Evolutionary conservation across 2,113 vertebrate species (phyloP), one percentile per base, ranked within the genome.

Genomic region (Paracyprichromis sp.): DNA sequence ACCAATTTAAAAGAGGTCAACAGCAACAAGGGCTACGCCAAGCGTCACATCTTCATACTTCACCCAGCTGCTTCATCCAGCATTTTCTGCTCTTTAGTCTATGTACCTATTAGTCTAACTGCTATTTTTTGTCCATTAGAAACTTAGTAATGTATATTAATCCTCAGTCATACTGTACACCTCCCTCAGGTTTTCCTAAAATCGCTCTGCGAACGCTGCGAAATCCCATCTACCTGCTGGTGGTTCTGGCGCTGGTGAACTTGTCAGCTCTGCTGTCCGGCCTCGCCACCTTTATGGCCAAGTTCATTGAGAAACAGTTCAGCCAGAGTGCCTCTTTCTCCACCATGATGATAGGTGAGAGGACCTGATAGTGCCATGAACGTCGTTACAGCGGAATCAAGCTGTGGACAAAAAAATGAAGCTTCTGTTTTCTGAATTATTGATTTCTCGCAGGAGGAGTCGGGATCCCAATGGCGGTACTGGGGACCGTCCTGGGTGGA

Each of bases 281-380:
- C 1, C 91, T 98, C 9, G 97, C 97, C 14, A 99, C 97, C 0
- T 99, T 99, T 92, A 97, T 99, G 97, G 94, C 96, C 29, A 99
- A 99, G 94, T 98, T 98, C 93, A 96, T 99, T 17, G 98, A 99
- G 94, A 96, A 94, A 3, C 99, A 99, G 85, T 99, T 99, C 92
- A 96, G 92, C 16, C 83, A 97, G 92, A 97, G 97, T 0, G 96
- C 96, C 0, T 95, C 97, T 47, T 93, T 97, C 1, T 97, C 99
- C 94, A 98, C 96, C 93, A 93, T 98, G 92, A 96, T 99, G 95
- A 97, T 99, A 0, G 98, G 98, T 98, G 82, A 95, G 86, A 54
- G 6, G 10, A 13, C 11, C 21, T 19, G 12, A 45, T 26, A 0
- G 4, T 1, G 4, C 21, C 40, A 11, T 34, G 73, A 78, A 31